phyloP scores from a whole-genome alignment of 2,888 invertebrate species.

The Yponomeuta plumbellus region DNA sequence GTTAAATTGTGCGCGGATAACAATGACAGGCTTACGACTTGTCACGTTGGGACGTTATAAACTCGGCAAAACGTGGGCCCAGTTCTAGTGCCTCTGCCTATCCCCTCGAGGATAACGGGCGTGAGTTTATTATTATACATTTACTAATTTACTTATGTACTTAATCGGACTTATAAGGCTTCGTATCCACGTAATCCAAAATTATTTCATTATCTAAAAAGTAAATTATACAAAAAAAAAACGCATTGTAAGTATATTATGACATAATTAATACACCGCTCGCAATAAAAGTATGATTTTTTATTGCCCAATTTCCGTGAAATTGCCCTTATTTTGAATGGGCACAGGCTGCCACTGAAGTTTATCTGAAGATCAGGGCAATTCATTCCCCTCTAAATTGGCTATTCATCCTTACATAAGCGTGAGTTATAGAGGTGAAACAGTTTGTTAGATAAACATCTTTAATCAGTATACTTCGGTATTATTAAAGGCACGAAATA shows the following conservation, averaged over 20 bases:
- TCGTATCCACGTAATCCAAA: not conserved
- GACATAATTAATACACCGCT: not conserved
- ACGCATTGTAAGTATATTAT: too few species aligned
- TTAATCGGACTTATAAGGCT: too few species aligned
- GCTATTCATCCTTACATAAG: constrained; percentile 57
- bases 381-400: constrained; percentile 59
- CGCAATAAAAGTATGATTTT: constrained; percentile 13
- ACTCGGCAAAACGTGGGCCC: too few species aligned
- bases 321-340: constrained; percentile 28
- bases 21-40: too few species aligned
- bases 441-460: constrained; percentile 38
- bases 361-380: constrained; percentile 53
- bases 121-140: too few species aligned
- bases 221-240: not conserved
- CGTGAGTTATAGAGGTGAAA: constrained; percentile 47
- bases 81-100: too few species aligned
- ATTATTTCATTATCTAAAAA: not conserved
- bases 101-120: too few species aligned
- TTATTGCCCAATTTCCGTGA: constrained; percentile 15
- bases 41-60: too few species aligned
- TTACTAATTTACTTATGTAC: too few species aligned
- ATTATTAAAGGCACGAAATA: constrained; percentile 12
- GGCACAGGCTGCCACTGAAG: constrained; percentile 24
- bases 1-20: too few species aligned
- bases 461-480: constrained; percentile 21